phyloP scores from a whole-genome alignment of 2,888 invertebrate species.

The Heliconius cydno region DNA sequence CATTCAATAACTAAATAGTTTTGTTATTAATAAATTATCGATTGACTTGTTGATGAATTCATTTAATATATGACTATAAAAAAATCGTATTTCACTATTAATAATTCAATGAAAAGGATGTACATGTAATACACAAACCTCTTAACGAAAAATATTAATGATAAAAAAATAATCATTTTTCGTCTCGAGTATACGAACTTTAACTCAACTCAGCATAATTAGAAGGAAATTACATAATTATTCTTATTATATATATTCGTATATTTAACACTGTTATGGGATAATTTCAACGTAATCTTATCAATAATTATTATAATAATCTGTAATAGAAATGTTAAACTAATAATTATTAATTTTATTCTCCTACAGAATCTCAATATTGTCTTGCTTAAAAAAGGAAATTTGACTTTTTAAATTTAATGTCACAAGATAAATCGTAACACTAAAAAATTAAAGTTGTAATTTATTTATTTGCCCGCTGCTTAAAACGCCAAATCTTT shows the following conservation, averaged over 20 bases:
- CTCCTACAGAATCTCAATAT: neutral
- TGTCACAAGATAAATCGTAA: neutral
- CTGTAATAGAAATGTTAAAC: neutral
- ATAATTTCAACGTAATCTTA: neutral
- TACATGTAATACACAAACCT: neutral
- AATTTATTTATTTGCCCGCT: neutral
- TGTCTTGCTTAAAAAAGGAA: no score
- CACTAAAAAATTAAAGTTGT: neutral
- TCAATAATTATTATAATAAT: no score
- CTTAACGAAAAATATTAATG: no score
- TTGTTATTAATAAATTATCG: no score
- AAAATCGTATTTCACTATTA: no score
- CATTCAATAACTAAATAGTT: conserved; percentile 10
- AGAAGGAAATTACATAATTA: conserved; percentile 2
- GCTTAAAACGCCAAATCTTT: conserved; percentile 16
- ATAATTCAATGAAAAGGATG: neutral
- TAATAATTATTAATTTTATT: neutral
- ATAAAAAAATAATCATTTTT: neutral
- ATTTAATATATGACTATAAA: no score
- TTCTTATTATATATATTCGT: neutral
- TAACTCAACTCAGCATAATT: neutral
- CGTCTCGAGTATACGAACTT: neutral
- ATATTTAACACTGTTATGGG: neutral
- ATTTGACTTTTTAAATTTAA: neutral
- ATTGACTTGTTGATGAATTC: no score